Conservation (phyloP, 2,888 invertebrate species). For the Nemoura dubitans region DNA sequence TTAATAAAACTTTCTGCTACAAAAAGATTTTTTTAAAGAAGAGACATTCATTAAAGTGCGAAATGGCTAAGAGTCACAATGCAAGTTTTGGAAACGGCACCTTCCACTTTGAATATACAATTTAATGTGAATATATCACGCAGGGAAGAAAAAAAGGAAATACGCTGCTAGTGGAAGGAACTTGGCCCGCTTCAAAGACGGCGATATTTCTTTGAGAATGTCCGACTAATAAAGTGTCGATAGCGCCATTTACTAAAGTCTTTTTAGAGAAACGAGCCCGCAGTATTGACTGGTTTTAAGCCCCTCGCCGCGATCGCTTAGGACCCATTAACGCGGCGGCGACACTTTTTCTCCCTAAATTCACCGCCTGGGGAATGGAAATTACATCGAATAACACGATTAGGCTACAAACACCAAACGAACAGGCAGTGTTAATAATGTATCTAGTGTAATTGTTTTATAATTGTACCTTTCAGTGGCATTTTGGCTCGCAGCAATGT, state of each 20-base stretch:
- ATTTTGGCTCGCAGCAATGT: background rate
- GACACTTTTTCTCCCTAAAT: background rate
- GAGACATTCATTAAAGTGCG: background rate
- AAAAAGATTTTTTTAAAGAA: background rate
- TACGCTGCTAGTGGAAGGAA: background rate
- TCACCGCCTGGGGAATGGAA: background rate
- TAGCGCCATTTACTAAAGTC: background rate
- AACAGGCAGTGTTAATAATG: background rate
- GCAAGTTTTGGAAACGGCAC: background rate
- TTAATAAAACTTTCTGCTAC: background rate
- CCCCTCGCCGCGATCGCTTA: background rate
- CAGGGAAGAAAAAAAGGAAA: background rate
- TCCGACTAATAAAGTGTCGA: conserved; percentile 7
- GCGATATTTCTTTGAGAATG: background rate
- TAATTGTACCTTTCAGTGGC: conserved; percentile 12
- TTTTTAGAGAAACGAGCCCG: background rate
- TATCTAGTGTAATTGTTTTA: conserved; percentile 7
- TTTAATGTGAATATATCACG: background rate
- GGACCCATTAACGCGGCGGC: background rate
- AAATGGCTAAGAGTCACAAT: background rate
- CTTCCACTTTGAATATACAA: background rate
- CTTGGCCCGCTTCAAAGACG: background rate
- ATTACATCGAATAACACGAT: background rate
- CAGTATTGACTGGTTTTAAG: background rate
- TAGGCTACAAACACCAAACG: background rate